Percentiles rank a stretch among this genome's conserved stretches.
Conservation (phyloP, 1,140 invertebrate species). For the Frieseomelitta varia region DNA sequence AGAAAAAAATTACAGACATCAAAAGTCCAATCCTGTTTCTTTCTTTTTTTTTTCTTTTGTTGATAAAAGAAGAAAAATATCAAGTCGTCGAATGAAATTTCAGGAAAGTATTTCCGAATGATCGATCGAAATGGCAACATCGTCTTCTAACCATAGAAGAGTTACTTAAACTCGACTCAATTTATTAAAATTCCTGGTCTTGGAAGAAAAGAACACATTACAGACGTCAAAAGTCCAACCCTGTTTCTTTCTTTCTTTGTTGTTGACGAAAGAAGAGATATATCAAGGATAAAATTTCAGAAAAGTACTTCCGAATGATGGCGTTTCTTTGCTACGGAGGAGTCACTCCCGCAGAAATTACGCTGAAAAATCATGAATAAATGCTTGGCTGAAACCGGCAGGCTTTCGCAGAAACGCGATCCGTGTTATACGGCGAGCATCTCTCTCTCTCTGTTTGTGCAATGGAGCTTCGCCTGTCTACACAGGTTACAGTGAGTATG, state of each 20-base stretch:
- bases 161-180: too few species aligned
- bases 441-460: constrained; percentile 5
- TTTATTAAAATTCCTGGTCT: neutral
- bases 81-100: too few species aligned
- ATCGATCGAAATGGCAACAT: too few species aligned
- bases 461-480: constrained; percentile 35
- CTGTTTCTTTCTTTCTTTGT: too few species aligned
- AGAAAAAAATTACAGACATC: neutral
- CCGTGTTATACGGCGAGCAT: neutral
- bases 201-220: neutral
- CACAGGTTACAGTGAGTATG: constrained; percentile 28
- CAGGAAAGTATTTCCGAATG: too few species aligned
- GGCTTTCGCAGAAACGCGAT: neutral
- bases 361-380: neutral
- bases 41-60: too few species aligned
- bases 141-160: neutral
- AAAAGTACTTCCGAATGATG: neutral
- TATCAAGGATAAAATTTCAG: neutral
- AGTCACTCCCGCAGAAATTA: neutral
- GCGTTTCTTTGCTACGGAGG: too few species aligned
- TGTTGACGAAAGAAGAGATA: too few species aligned
- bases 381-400: neutral
- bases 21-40: neutral
- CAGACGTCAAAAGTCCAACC: neutral
- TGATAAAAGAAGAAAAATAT: too few species aligned